Evolutionary conservation across 2,113 vertebrate genomes (phyloP).

Genomic region (Takifugu bimaculatus): DNA sequence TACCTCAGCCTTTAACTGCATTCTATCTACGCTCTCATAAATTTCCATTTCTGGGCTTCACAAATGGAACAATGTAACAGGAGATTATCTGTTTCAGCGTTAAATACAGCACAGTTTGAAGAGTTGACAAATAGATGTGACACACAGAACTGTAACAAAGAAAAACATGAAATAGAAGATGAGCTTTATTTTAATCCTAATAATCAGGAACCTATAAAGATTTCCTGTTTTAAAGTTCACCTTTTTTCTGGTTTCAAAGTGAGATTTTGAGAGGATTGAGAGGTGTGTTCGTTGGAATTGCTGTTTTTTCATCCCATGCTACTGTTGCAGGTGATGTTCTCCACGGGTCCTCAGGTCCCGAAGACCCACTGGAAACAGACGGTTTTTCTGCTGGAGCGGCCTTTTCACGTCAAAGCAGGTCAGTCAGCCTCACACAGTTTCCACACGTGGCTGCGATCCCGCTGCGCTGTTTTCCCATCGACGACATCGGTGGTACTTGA

Average conservation of each 20-base stretch:
- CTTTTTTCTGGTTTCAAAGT: no score
- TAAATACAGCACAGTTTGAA: not conserved
- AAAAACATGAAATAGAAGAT: no score
- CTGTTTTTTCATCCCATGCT: not conserved
- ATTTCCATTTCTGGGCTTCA: constrained; percentile 8
- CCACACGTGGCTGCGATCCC: no score
- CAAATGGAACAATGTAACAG: constrained; percentile 3
- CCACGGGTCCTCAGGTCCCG: constrained; percentile 83
- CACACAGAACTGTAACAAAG: no score
- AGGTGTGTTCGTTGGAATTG: not conserved
- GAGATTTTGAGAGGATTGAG: not conserved
- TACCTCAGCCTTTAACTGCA: constrained; percentile 29
- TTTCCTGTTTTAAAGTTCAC: no score
- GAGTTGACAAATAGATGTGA: no score
- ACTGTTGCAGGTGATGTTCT: constrained; percentile 84
- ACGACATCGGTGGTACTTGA: not conserved
- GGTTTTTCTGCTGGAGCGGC: constrained; percentile 85
- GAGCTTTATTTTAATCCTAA: constrained; percentile 1
- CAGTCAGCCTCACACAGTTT: constrained; percentile 26
- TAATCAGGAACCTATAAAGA: not conserved
- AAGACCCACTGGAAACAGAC: constrained; percentile 98
- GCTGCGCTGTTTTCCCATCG: constrained; percentile 1
- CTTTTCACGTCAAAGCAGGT: constrained; percentile 85
- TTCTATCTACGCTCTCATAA: constrained; percentile 10
- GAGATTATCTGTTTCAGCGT: constrained; percentile 1